A percentile compares a stretch with the other conserved stretches of the same genome.
Evolutionary conservation across 2,888 invertebrate genomes (phyloP).

Genomic region (Tiliacea citrago): DNA sequence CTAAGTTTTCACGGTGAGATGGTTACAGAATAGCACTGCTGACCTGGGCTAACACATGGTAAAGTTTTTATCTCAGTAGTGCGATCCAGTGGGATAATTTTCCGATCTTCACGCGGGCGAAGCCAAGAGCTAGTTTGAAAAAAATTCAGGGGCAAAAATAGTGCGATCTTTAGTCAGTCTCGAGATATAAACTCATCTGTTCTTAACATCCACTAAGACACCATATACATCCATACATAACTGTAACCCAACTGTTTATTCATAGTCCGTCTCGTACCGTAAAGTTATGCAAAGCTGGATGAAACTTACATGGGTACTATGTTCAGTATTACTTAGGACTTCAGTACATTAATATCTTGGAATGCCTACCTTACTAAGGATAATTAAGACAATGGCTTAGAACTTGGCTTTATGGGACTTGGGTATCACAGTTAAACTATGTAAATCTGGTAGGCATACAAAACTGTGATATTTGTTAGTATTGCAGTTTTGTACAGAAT

Average conservation of each 20-base stretch:
- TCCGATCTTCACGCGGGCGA: too few species aligned
- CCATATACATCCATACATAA: background rate
- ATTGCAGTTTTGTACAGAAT: background rate
- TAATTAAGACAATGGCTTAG: background rate
- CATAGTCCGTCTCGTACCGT: background rate
- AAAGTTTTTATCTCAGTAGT: background rate
- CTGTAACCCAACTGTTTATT: background rate
- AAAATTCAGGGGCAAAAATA: background rate
- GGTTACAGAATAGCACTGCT: too few species aligned
- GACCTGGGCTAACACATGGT: background rate
- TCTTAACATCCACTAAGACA: background rate
- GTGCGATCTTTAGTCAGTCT: background rate
- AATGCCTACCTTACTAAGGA: background rate
- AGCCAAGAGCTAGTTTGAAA: background rate
- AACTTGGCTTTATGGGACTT: background rate
- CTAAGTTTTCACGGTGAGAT: too few species aligned
- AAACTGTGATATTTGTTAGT: background rate
- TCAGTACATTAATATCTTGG: background rate
- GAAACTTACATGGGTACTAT: background rate
- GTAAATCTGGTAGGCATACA: background rate
- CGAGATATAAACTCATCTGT: background rate
- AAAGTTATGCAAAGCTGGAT: slow-evolving; percentile 29
- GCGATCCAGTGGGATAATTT: background rate
- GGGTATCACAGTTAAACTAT: background rate
- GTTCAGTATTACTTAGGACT: slow-evolving; percentile 1